Conservation (phyloP, 2,888 invertebrate genomes). For the Sussaba pulchella region DNA sequence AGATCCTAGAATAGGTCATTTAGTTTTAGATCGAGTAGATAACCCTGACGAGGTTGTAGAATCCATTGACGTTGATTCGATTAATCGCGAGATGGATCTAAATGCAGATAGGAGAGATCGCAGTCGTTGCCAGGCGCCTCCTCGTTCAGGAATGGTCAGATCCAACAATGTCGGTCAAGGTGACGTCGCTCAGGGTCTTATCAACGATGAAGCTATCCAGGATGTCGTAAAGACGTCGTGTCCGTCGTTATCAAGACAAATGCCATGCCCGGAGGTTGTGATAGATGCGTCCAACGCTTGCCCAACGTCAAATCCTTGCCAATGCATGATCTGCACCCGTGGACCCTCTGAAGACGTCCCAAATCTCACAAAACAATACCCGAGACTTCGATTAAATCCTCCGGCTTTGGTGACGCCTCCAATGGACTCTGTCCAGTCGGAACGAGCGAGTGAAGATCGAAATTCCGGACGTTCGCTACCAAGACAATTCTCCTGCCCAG, state of each 20-base stretch:
- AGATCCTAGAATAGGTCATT: neutral
- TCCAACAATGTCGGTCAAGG: constrained; percentile 2
- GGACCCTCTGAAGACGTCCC: neutral
- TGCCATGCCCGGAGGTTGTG: constrained; percentile 37
- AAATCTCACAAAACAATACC: neutral
- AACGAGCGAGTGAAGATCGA: neutral
- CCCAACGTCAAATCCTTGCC: constrained; percentile 18
- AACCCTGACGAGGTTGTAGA: neutral
- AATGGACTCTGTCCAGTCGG: too few relatives aligned
- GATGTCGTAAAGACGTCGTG: neutral
- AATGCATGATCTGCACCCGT: constrained; percentile 33
- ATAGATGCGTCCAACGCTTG: neutral
- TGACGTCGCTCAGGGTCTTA: neutral
- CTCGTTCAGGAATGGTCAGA: neutral
- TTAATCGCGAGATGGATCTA: neutral
- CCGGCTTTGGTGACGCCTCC: neutral
- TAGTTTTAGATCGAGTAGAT: neutral
- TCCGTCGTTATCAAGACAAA: constrained; percentile 28
- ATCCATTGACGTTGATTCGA: neutral
- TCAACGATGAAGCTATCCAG: neutral
- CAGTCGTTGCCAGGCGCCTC: neutral
- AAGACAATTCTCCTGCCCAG: constrained; percentile 38
- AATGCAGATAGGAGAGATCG: neutral
- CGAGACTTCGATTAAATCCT: neutral
- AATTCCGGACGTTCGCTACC: neutral